These are phyloP conservation scores for Dione vanillae DNA, from an alignment of 2,888 invertebrate genomes.

Conservation along the genomic window DNA sequence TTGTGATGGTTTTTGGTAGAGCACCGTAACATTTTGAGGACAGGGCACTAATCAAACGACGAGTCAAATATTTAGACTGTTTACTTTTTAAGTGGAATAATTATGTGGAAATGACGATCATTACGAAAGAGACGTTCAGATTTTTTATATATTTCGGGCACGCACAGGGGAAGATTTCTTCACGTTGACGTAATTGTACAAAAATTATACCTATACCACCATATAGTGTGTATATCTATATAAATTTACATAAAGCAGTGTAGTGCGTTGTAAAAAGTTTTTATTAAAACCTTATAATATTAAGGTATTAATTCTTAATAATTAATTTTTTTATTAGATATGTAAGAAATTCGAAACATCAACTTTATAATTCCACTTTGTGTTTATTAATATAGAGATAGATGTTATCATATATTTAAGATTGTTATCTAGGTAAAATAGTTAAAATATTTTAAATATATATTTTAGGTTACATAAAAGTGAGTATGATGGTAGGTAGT, in stretches of 20 bases:
- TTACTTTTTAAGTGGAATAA: conserved; percentile 61
- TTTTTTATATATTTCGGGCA: conserved; percentile 60
- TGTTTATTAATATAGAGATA: no score
- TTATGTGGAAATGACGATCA: conserved; percentile 61
- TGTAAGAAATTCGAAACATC: background rate
- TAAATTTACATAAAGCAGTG: background rate
- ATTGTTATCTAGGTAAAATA: no score
- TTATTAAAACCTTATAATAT: no score
- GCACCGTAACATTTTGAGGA: conserved; percentile 55
- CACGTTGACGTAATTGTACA: conserved; percentile 39
- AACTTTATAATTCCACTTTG: background rate
- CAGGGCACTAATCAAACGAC: conserved; percentile 57
- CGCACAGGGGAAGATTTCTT: conserved; percentile 52
- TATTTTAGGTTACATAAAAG: no score
- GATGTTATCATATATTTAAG: background rate
- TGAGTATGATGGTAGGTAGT: no score
- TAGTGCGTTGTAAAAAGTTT: no score
- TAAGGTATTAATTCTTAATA: no score
- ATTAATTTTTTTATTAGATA: no score
- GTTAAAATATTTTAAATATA: no score
- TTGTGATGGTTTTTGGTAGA: conserved; percentile 50
- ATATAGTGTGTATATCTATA: background rate
- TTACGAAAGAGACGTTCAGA: conserved; percentile 62
- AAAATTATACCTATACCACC: background rate
- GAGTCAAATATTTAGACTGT: conserved; percentile 60